Evolutionary conservation across 2,797 vertebrate species (phyloP), one percentile per base, ranked within the genome.

Genomic region (Takifugu rubripes): DNA sequence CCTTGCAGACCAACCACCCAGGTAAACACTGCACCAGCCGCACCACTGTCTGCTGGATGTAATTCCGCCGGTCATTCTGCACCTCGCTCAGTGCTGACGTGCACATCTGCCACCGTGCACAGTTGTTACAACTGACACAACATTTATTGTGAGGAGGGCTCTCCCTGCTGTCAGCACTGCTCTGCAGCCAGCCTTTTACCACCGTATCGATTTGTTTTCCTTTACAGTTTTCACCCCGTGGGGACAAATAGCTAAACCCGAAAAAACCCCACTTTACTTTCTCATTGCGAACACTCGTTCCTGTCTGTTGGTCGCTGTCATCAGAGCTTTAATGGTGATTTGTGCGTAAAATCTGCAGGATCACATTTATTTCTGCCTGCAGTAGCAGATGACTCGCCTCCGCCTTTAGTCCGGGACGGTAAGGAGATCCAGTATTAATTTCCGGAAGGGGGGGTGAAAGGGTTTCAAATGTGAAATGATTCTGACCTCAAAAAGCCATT

Each of bases 171-270:
- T 52, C 61, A 51, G 52, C 27, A 5, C 45, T 52, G 64, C 12
- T 16, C 42, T 43, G 10, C 42, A 43, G 42, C 43, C 33, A 47
- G 67, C 42, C 53, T 55, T 64, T 25, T 62, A 15, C 46, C 17
- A 31, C 21, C 53, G 17, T 86, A 85, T 85, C 70, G 83, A 88
- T 85, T 81, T 31, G 60, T 65, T 82, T 78, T 68, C 43, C 51
- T 60, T 40, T 40, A 51, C 43, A 50, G 51, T 54, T 21, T 64
- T 50, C 59, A 57, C 42, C 31, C 52, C 72, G 63, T 48, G 52
- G 49, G 67, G 59, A 49, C 45, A 31, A 40, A 14, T 40, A 7
- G 31, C 31, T 9, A 58, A 12, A 42, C 26, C 53, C 29, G 48
- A 12, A 40, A 5, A 40, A 21, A 40, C 40, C 0, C 14, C 49